Percentiles rank a stretch among this genome's conserved stretches.
These are phyloP conservation scores for Willisornis vidua DNA, from an alignment of 2,113 vertebrate genomes.

Conservation along the genomic window DNA sequence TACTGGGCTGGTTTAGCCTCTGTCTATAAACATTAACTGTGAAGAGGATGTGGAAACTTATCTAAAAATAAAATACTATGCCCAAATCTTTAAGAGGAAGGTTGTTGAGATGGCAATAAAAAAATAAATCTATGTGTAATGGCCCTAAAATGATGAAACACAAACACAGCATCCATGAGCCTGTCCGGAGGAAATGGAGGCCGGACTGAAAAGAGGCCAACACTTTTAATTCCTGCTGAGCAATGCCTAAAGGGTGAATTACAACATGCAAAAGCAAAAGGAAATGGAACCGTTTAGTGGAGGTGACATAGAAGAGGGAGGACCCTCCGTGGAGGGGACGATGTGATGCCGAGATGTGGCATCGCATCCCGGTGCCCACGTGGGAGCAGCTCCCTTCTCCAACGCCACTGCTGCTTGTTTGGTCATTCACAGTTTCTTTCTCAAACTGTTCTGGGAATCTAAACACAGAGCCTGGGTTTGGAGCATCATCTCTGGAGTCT, in stretches of 20 bases:
- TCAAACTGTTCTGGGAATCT: not conserved
- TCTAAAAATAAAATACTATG: constrained; percentile 59
- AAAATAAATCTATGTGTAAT: not conserved
- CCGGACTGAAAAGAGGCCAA: constrained; percentile 20
- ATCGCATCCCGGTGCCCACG: rapidly evolving
- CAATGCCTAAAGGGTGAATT: not conserved
- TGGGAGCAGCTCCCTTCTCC: not conserved
- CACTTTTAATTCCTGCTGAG: constrained; percentile 56
- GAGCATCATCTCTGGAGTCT: not conserved
- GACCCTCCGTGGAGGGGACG: not conserved
- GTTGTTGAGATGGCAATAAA: not conserved
- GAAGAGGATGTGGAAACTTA: constrained; percentile 51
- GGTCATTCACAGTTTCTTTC: not conserved
- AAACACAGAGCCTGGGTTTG: not conserved
- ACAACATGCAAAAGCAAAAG: constrained; percentile 22
- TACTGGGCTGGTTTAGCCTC: constrained; percentile 17
- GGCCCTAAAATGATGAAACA: not conserved
- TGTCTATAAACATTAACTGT: constrained; percentile 30
- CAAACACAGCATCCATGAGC: not conserved
- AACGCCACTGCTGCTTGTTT: not conserved
- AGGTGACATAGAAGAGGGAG: not conserved
- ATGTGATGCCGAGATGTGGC: not conserved
- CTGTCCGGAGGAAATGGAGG: not conserved
- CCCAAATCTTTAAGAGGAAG: constrained; percentile 39
- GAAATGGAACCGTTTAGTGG: not conserved